Evolutionary conservation across 1,140 invertebrate species (phyloP).

Genomic region (Rhizoglyphus robini): DNA sequence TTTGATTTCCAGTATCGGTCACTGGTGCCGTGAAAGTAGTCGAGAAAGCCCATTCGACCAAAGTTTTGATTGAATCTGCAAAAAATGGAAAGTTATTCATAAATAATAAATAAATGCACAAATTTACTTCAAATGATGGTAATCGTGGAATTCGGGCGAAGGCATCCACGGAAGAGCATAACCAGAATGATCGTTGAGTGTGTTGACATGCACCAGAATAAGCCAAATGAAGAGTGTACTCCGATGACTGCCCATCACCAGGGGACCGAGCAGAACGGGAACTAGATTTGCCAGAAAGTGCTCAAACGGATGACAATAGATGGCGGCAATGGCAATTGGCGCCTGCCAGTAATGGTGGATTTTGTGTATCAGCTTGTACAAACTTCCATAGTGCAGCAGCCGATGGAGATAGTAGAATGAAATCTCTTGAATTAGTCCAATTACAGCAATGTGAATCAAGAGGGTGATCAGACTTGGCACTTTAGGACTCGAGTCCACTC

Average conservation of each 20-base stretch:
- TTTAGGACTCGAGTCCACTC: neutral
- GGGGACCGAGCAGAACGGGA: constrained; percentile 61
- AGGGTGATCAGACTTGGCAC: neutral
- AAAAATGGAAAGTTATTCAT: constrained; percentile 37
- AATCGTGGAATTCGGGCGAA: constrained; percentile 79
- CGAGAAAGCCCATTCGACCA: constrained; percentile 66
- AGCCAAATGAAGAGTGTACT: constrained; percentile 71
- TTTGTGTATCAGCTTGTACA: constrained; percentile 75
- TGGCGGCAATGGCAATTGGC: constrained; percentile 61
- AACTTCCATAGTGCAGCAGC: constrained; percentile 52
- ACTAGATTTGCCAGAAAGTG: constrained; percentile 67
- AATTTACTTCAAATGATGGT: constrained; percentile 74
- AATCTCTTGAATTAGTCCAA: neutral
- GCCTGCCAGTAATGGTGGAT: constrained; percentile 72
- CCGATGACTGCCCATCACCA: constrained; percentile 64
- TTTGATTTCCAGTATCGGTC: constrained; percentile 55
- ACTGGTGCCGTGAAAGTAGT: constrained; percentile 71
- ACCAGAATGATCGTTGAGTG: constrained; percentile 72
- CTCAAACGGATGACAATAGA: constrained; percentile 76
- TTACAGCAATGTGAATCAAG: neutral
- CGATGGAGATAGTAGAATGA: constrained; percentile 29
- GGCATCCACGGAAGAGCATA: constrained; percentile 77
- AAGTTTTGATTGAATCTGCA: constrained; percentile 67
- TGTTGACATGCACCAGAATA: constrained; percentile 57
- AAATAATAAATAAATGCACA: too few species aligned